Base-by-base conservation (phyloP, 2,888 invertebrate genomes). In the Fragum sueziense region DNA sequence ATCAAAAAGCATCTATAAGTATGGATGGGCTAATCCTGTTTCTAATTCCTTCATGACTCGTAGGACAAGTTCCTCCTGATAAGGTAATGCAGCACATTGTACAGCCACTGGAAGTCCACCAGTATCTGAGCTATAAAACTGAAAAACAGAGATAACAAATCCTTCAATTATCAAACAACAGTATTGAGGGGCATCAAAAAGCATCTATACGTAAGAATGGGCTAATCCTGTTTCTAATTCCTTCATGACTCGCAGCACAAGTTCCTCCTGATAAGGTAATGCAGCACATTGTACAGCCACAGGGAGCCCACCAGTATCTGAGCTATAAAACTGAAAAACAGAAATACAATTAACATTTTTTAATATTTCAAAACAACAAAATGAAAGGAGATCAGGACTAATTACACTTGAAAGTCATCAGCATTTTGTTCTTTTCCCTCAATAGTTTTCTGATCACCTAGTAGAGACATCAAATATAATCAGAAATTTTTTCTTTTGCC, bases 51-150 rank as follows among this genome's bases (percentile, higher is more conserved):
- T 88, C 93, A 94, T 93, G 7, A 92, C 86, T n/a, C 93, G 77
- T 6, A 93, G 88, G 7, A 92, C 91, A 34, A 91, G 74, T 82
- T 94, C 94, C 76, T 94, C 94, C 76, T 92, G 89, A 87, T 88
- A 94, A 1, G 94, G 94, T n/a, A 93, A 87, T 1, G 90, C 91
- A n/a, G 91, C 92, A 79, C 93, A 89, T 87, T 94, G 94, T 9
- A 94, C 92, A 61, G 89, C 89, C 20, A 94, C 90, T 6, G 94
- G 93, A 79, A 93, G 86, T 9, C 93, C 93, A 33, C 85, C 87
- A 2, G 79, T 77, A 14, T 80, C 84, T 17, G 76, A 65, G 70
- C 84, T 84, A 67, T 69, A 84, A 52, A 76, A 79, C 84, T 84
- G 79, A 31, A 78, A 80, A n/a, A n/a, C n/a, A n/a, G n/a, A n/a